Evolutionary conservation across 2,888 invertebrate species (phyloP).

Genomic region (Hyalella azteca): DNA sequence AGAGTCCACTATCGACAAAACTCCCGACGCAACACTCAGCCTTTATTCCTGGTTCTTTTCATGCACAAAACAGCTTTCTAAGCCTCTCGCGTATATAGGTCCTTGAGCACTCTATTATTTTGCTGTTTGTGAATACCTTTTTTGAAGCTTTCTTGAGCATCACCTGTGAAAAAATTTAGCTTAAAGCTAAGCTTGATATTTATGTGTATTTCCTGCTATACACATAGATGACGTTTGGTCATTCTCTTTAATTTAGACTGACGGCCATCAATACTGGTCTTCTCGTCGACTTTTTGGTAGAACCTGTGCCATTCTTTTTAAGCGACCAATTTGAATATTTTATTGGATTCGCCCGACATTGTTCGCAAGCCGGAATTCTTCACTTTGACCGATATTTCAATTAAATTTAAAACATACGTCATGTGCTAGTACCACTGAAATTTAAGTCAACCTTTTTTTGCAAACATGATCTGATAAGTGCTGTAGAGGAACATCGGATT

Average conservation of each 20-base stretch:
- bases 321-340: conserved; percentile 17
- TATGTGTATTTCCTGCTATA: too few relatives aligned
- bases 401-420: not conserved
- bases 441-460: too few relatives aligned
- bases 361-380: not conserved
- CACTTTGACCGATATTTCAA: conserved; percentile 1
- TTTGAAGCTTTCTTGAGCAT: too few relatives aligned
- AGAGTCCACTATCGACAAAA: conserved; percentile 6
- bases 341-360: not conserved
- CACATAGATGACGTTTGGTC: too few relatives aligned
- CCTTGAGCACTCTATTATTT: not conserved
- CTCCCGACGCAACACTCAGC: not conserved
- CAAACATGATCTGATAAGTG: too few relatives aligned
- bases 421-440: too few relatives aligned
- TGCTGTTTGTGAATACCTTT: not conserved
- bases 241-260: too few relatives aligned
- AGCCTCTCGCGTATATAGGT: not conserved
- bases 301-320: not conserved
- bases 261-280: too few relatives aligned
- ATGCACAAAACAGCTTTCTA: conserved; percentile 13
- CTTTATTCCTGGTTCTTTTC: conserved; percentile 4
- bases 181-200: too few relatives aligned
- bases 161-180: too few relatives aligned
- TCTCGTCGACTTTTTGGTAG: too few relatives aligned
- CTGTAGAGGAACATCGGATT: too few relatives aligned